Evolutionary conservation across 2,888 invertebrate genomes (phyloP).

Genomic region (Orthosia gracilis): DNA sequence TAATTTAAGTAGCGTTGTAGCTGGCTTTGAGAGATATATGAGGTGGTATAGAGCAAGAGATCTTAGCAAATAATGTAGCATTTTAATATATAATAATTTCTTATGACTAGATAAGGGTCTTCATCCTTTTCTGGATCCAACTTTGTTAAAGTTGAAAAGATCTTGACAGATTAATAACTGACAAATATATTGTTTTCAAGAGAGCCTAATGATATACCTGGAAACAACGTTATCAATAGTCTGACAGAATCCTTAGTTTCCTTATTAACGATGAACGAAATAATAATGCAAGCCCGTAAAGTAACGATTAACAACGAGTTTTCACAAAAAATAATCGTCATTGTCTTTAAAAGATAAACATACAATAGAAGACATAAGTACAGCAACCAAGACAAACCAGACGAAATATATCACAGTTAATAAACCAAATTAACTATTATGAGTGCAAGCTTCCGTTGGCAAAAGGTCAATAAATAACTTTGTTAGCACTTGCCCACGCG

Average conservation of each 20-base stretch:
- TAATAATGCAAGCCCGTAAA: background rate
- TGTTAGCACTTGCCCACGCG: conserved; percentile 59
- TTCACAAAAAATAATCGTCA: background rate
- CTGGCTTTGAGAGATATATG: background rate
- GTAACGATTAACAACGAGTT: background rate
- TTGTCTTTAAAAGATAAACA: background rate
- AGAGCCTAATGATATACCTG: background rate
- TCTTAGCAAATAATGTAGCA: background rate
- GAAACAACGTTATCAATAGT: background rate
- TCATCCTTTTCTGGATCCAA: too few relatives aligned
- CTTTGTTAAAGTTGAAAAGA: too few relatives aligned
- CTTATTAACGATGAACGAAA: background rate
- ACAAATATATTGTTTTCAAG: background rate
- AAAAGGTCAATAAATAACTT: conserved; percentile 59
- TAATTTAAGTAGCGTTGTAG: conserved; percentile 36
- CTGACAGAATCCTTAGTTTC: background rate
- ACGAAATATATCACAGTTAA: conserved; percentile 49
- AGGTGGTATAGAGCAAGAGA: background rate
- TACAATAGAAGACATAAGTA: background rate
- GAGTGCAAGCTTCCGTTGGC: conserved; percentile 56
- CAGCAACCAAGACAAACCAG: conserved; percentile 6
- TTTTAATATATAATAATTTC: background rate
- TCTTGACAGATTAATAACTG: too few relatives aligned
- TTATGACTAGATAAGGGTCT: background rate
- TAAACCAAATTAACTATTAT: conserved; percentile 59